These are phyloP conservation scores for Conus canariensis DNA, from an alignment of 2,888 invertebrate genomes.

Conservation along the genomic window DNA sequence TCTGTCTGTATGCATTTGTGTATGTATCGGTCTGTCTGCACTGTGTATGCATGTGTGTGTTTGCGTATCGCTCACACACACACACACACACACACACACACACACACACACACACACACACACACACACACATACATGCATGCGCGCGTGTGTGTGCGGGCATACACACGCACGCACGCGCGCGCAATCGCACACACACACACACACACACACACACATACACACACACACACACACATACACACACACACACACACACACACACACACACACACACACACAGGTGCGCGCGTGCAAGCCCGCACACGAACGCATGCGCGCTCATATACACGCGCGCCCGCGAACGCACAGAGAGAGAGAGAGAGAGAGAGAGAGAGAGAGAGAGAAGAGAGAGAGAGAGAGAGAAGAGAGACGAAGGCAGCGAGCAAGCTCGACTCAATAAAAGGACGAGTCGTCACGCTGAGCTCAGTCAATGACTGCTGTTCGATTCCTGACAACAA, in stretches of 20 bases:
- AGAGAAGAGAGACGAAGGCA: too few relatives aligned
- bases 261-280: background rate
- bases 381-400: too few relatives aligned
- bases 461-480: too few relatives aligned
- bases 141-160: background rate
- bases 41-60: too few relatives aligned
- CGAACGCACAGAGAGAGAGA: background rate
- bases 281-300: background rate
- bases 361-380: background rate
- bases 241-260: constrained; percentile 5
- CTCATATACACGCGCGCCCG: background rate
- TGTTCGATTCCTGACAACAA: too few relatives aligned
- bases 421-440: too few relatives aligned
- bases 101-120: constrained; percentile 2
- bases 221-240: background rate
- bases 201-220: constrained; percentile 11
- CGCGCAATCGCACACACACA: background rate
- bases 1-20: too few relatives aligned
- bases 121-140: background rate
- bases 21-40: too few relatives aligned
- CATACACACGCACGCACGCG: background rate
- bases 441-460: too few relatives aligned
- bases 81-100: constrained; percentile 11
- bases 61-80: background rate
- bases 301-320: background rate